Base-by-base conservation (phyloP, 53 echinoderm and acorn worm genomes). In the Hippasteria phrygiana region DNA sequence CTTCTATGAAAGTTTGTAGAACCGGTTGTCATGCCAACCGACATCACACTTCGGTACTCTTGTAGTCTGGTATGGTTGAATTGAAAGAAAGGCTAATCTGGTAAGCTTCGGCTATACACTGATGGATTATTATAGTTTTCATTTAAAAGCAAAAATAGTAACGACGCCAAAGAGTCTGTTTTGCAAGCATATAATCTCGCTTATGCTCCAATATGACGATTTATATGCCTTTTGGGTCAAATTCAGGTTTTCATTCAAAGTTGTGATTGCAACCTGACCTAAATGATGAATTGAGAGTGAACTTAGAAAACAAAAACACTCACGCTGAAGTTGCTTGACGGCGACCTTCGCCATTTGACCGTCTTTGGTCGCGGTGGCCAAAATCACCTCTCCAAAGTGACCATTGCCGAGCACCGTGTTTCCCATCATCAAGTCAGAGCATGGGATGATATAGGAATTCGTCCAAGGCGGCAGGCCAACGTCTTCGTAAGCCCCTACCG, bases 401-500 rank as follows among this genome's bases (percentile, higher is more conserved):
- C 80, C 80, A 6, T 29, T 80, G 2, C 80, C 80, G 18, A 80
- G n/a, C 43, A 73, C 73, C 73, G 18, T 73, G 43, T 42, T 18
- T 20, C 73, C 73, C 40, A 73, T 42, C 41, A 43, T 10, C 62
- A 80, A 2, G n/a, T 59, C 35, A 5, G 1, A 40, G 22, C 29
- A 36, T 1, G 43, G 29, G 8, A 62, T 31, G 13, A 12, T 42
- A 40, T 24, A 42, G 26, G 38, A 26, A 6, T 27, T 14, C 0
- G 80, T 27, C 80, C 80, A 80, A 0, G 36, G 69, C 35, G 77
- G 77, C 33, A 59, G 62, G 24, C 13, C 41, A 22, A 80, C 43
- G 5, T 41, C 26, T 14, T 80, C 80, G 32, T 80, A 43, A 1
- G 1, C 4, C 10, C 4, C 20, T 18, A 5, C 59, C 18, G 59